Evolutionary conservation across 2,113 vertebrate genomes (phyloP).

Genomic region (Xiphophorus maculatus): DNA sequence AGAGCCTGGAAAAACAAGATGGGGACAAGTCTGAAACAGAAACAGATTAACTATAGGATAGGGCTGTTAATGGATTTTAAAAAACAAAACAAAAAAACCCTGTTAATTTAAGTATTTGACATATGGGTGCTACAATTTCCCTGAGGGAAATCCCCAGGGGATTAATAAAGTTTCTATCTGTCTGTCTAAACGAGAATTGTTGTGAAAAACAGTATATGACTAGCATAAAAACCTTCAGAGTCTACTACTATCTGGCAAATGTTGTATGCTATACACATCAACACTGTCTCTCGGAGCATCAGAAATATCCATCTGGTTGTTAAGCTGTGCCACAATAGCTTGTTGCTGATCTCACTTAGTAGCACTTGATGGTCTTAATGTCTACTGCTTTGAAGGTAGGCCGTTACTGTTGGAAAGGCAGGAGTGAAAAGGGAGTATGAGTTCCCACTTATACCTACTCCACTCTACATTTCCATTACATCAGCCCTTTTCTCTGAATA

Average conservation of each 20-base stretch:
- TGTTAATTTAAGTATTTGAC: too few relatives aligned
- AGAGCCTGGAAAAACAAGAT: too few relatives aligned
- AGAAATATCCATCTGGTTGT: slow-evolving; percentile 9
- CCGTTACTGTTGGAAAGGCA: slow-evolving; percentile 42
- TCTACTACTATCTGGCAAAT: slow-evolving; percentile 3
- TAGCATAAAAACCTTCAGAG: slow-evolving; percentile 1
- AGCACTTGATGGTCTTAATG: slow-evolving; percentile 53
- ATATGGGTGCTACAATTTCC: too few relatives aligned
- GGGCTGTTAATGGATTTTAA: too few relatives aligned
- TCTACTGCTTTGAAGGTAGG: slow-evolving; percentile 49
- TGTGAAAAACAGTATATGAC: background rate
- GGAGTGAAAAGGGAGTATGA: slow-evolving; percentile 33
- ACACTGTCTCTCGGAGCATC: slow-evolving; percentile 1
- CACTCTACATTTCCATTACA: slow-evolving; percentile 14
- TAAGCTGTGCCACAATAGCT: slow-evolving; percentile 24
- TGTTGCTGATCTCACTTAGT: slow-evolving; percentile 57
- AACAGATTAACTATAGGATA: too few relatives aligned
- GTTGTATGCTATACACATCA: background rate
- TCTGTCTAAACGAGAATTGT: background rate
- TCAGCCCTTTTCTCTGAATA: slow-evolving; percentile 14
- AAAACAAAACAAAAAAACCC: too few relatives aligned
- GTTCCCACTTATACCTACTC: slow-evolving; percentile 47
- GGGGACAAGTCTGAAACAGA: too few relatives aligned
- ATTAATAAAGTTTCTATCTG: too few relatives aligned
- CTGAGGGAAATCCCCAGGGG: too few relatives aligned